Percentiles rank a stretch among this genome's conserved stretches.
Conservation (phyloP, 2,888 invertebrate species). For the Morinoia aosen region DNA sequence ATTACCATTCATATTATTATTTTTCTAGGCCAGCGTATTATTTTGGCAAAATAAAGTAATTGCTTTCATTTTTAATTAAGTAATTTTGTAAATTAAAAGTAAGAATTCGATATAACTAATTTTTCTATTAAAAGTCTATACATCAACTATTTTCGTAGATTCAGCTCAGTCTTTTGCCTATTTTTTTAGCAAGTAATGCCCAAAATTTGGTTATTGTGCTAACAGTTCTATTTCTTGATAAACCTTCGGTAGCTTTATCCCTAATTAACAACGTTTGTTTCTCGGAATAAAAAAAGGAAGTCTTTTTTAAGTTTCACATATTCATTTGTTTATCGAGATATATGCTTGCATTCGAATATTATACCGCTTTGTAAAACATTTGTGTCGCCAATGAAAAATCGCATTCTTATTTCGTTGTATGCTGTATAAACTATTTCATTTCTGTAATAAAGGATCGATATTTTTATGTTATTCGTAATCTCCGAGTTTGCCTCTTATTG, state of each 20-base stretch:
- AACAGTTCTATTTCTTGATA: not conserved
- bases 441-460: not conserved
- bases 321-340: not conserved
- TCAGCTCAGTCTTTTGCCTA: not conserved
- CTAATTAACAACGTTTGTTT: not conserved
- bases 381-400: not conserved
- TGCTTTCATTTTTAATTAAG: no score
- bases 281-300: not conserved
- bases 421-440: not conserved
- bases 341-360: not conserved
- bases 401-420: not conserved
- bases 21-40: not conserved
- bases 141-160: not conserved
- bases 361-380: not conserved
- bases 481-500: not conserved
- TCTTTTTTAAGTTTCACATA: not conserved
- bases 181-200: no score
- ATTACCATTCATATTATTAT: not conserved
- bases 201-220: not conserved
- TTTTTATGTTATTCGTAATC: not conserved
- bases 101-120: not conserved
- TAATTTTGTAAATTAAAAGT: no score
- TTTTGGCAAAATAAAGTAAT: not conserved
- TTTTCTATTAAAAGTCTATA: not conserved
- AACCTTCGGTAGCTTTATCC: not conserved